Percentiles rank a stretch among this genome's conserved stretches.
Evolutionary conservation across 2,797 vertebrate genomes (phyloP).

Genomic region (Lepus oiostolus): DNA sequence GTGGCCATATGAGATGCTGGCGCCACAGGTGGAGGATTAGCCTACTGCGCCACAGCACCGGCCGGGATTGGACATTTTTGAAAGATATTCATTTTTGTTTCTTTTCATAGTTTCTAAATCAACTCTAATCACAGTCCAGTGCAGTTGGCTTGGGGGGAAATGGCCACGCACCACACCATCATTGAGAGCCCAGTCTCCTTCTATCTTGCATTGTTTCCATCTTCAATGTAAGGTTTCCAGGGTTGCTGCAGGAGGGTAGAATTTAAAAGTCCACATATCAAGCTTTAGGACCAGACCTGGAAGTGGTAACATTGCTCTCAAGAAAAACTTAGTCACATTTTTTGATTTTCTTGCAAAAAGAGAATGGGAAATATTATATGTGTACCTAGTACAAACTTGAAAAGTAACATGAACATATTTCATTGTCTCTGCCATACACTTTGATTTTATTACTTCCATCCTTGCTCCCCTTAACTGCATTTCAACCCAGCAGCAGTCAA

Average conservation of each 20-base stretch:
- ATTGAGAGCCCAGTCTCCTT: neutral
- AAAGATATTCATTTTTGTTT: neutral
- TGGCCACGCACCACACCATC: accelerated
- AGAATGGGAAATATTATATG: neutral
- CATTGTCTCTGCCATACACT: neutral
- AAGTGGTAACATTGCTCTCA: neutral
- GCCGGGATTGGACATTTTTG: too few relatives aligned
- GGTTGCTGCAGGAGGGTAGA: neutral
- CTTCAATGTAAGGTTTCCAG: neutral
- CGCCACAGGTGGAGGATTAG: too few relatives aligned
- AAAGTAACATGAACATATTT: neutral
- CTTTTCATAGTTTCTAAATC: neutral
- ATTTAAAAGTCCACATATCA: neutral
- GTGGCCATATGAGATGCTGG: too few relatives aligned
- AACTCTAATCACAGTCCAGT: neutral
- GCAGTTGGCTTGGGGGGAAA: neutral
- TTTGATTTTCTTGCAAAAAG: neutral
- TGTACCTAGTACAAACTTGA: neutral
- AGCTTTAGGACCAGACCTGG: neutral
- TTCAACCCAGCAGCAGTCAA: neutral
- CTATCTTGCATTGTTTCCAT: neutral
- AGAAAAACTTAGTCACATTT: neutral
- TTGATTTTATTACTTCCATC: neutral
- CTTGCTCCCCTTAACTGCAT: neutral
- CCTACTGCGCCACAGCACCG: too few relatives aligned